Conservation (phyloP, 2,888 invertebrate genomes). For the Drosophila conformis region DNA sequence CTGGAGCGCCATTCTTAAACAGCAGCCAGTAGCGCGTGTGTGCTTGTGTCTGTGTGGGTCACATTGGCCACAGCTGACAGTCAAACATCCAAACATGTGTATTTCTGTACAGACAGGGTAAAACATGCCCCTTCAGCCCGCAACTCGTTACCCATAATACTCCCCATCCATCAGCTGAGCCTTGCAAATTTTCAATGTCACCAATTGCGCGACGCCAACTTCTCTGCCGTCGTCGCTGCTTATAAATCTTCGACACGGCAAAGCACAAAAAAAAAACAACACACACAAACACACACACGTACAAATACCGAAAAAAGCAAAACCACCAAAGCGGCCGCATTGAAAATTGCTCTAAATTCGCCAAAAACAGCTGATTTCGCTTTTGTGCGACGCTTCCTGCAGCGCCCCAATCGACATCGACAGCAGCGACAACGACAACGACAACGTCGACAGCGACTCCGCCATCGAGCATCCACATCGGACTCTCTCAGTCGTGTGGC, state of each 20-base stretch:
- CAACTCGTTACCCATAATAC: constrained; percentile 23
- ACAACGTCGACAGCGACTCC: constrained; percentile 38
- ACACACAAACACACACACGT: constrained; percentile 11
- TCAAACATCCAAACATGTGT: constrained; percentile 11
- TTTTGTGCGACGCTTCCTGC: constrained; percentile 69
- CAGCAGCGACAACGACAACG: constrained; percentile 31
- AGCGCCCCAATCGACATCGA: constrained; percentile 66
- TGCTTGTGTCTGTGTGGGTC: constrained; percentile 33
- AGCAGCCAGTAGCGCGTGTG: constrained; percentile 19
- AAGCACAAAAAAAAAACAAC: constrained; percentile 26
- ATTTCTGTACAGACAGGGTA: constrained; percentile 33
- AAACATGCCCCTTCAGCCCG: constrained; percentile 25
- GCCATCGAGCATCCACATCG: constrained; percentile 55
- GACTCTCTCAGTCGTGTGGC: constrained; percentile 72
- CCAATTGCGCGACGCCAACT: constrained; percentile 75
- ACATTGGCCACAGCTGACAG: constrained; percentile 52
- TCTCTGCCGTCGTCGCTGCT: constrained; percentile 65
- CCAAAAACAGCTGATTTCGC: constrained; percentile 79
- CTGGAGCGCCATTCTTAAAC: constrained; percentile 40
- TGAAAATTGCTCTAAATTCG: constrained; percentile 81
- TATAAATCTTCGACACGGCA: constrained; percentile 77
- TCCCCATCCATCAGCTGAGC: constrained; percentile 54
- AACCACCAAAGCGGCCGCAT: constrained; percentile 66
- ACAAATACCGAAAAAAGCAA: constrained; percentile 55
- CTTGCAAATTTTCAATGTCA: constrained; percentile 80